Conservation (phyloP, 2,113 vertebrate genomes). For the Cervus canadensis region DNA sequence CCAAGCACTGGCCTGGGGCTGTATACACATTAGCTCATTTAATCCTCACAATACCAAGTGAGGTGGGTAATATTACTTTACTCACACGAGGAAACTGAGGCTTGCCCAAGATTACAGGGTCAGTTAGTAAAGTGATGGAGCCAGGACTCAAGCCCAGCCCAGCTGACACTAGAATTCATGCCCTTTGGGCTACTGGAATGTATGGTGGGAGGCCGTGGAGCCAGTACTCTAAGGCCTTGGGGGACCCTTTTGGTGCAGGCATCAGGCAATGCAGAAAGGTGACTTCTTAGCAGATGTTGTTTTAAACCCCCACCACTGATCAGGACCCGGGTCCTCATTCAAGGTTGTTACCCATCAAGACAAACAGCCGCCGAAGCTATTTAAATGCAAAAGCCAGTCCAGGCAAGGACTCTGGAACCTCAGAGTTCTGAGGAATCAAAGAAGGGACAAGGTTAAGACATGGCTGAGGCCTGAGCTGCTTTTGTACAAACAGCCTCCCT, state of each 20-base stretch:
- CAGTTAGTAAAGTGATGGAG: neutral
- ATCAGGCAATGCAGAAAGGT: neutral
- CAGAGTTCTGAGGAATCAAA: neutral
- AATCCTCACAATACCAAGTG: neutral
- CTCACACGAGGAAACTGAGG: neutral
- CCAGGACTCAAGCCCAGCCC: neutral
- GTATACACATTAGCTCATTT: neutral
- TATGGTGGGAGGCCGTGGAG: accelerated
- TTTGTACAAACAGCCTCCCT: neutral
- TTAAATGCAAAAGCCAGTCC: neutral
- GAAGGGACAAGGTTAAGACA: neutral
- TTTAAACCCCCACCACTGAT: neutral
- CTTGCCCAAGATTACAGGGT: neutral
- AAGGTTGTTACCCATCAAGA: neutral
- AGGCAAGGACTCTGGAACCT: neutral
- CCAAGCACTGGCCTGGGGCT: neutral
- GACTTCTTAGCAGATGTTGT: neutral
- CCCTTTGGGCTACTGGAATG: accelerated
- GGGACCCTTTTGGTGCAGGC: neutral
- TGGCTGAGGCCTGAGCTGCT: neutral
- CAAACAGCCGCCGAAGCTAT: neutral
- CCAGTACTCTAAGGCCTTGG: neutral
- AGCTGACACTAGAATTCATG: neutral
- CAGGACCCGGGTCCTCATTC: neutral
- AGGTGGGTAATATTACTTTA: neutral